Percentiles rank a stretch among this genome's conserved stretches.
Conservation (phyloP, 2,888 invertebrate genomes). For the Microplitis deprimator region DNA sequence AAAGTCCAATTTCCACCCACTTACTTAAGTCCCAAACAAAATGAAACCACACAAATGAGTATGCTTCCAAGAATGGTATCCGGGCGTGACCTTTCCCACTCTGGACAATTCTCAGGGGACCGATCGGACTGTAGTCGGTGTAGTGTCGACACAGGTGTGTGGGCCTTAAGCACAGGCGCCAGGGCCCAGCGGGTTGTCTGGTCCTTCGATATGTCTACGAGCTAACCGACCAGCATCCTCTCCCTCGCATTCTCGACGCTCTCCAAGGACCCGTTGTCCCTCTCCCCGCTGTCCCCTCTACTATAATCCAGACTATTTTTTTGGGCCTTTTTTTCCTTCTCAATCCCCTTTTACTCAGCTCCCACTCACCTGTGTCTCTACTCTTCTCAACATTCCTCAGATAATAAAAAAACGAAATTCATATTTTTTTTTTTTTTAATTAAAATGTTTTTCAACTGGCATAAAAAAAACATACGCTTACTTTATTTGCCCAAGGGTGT, state of each 20-base stretch:
- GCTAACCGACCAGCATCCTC: slow-evolving; percentile 23
- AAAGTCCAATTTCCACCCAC: too few species aligned
- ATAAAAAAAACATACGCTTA: too few species aligned
- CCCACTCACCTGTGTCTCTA: not conserved
- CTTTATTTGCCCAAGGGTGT: too few species aligned
- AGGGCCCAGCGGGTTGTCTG: slow-evolving; percentile 57
- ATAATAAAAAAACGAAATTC: too few species aligned
- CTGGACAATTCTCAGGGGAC: slow-evolving; percentile 2
- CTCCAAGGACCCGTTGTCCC: slow-evolving; percentile 10
- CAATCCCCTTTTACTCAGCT: not conserved
- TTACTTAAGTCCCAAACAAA: too few species aligned
- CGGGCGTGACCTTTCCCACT: slow-evolving; percentile 41
- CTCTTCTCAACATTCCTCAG: not conserved
- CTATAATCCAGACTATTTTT: not conserved
- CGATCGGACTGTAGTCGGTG: slow-evolving; percentile 30
- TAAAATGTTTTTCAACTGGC: not conserved
- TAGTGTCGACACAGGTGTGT: slow-evolving; percentile 57
- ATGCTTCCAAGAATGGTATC: not conserved
- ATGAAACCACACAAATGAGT: too few species aligned
- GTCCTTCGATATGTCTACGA: slow-evolving; percentile 44
- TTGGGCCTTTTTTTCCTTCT: not conserved
- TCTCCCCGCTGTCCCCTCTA: not conserved
- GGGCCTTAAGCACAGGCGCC: slow-evolving; percentile 54
- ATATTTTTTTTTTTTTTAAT: not conserved
- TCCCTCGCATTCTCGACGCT: not conserved